Evolutionary conservation across 2,888 invertebrate species (phyloP).

Genomic region (Stramonita haemastoma): DNA sequence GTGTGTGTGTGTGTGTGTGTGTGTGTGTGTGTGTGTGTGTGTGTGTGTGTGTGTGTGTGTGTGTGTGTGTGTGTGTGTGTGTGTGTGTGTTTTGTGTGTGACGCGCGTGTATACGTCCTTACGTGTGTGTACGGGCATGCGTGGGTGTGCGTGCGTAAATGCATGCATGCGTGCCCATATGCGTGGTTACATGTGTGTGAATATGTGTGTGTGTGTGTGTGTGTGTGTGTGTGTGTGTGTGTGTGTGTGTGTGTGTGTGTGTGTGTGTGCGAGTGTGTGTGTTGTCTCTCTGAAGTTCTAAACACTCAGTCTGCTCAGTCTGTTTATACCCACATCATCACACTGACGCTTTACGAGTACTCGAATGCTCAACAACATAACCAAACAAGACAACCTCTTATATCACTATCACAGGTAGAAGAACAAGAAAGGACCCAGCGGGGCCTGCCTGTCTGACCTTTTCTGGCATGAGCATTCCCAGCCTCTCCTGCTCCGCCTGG

Average conservation of each 20-base stretch:
- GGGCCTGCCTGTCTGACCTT: slow-evolving; percentile 63
- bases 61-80: not conserved
- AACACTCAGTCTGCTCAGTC: not conserved
- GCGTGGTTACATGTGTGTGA: not conserved
- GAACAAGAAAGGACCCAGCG: no score
- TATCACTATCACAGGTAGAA: no score
- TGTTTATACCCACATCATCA: not conserved
- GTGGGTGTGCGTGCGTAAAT: not conserved
- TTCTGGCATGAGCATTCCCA: slow-evolving; percentile 76
- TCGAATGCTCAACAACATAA: no score
- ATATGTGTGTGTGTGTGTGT: not conserved
- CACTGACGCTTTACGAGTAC: not conserved
- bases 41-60: not conserved
- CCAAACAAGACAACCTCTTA: no score
- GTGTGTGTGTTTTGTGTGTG: not conserved
- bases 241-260: not conserved
- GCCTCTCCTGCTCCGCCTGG: slow-evolving; percentile 82
- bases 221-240: not conserved
- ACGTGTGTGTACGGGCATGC: not conserved
- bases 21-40: not conserved
- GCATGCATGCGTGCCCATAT: no score
- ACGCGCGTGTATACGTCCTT: not conserved
- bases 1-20: not conserved
- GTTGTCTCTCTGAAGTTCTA: not conserved
- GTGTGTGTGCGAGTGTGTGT: not conserved